phyloP scores from a whole-genome alignment of 2,888 invertebrate genomes.

The Clunio marinus region DNA sequence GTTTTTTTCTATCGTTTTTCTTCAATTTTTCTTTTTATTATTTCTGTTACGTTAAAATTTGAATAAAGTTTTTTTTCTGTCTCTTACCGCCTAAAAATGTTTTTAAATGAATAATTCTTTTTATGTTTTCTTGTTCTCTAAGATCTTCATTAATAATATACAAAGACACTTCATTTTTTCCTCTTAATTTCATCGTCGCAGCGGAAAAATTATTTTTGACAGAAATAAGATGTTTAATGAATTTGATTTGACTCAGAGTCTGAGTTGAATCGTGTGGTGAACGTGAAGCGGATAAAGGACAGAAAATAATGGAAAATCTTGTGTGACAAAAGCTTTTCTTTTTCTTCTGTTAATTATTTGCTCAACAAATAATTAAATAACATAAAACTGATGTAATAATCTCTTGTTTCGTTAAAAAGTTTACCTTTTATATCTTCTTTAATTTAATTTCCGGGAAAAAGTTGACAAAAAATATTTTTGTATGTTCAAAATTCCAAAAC shows the following conservation, averaged over 20 bases:
- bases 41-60: neutral
- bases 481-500: neutral
- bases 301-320: neutral
- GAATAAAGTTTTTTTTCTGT: slow-evolving; percentile 1
- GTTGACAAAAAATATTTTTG: neutral
- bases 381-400: too few relatives aligned
- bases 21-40: slow-evolving; percentile 6
- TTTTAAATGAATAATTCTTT: slow-evolving; percentile 33
- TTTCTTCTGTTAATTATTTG: slow-evolving; percentile 34
- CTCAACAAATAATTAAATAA: slow-evolving; percentile 34
- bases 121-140: slow-evolving; percentile 29
- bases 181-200: slow-evolving; percentile 20
- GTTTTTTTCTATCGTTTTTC: slow-evolving; percentile 9
- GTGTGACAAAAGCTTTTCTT: slow-evolving; percentile 13
- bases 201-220: too few relatives aligned
- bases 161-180: slow-evolving; percentile 39
- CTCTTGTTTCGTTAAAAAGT: neutral
- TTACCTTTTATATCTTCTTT: too few relatives aligned
- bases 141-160: slow-evolving; percentile 37
- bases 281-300: too few relatives aligned
- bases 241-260: too few relatives aligned
- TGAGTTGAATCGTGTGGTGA: too few relatives aligned
- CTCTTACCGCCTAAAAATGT: slow-evolving; percentile 3
- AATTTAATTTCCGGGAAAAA: too few relatives aligned
- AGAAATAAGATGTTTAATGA: neutral